Conservation (phyloP, 2,113 vertebrate genomes). For the Calonectris borealis region DNA sequence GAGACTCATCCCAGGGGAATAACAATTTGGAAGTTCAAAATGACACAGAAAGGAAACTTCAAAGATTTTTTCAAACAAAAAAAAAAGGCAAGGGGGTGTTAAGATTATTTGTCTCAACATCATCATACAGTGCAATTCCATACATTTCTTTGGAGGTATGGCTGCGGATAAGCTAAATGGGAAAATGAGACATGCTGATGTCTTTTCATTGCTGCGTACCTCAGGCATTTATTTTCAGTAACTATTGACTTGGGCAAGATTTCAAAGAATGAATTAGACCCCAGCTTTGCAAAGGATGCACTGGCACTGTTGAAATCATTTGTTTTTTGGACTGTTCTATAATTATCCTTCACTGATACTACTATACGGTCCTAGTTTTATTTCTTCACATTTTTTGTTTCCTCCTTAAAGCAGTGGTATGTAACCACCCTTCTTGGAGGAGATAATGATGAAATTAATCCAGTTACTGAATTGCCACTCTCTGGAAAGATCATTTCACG, state of each 20-base stretch:
- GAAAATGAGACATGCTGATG: background rate
- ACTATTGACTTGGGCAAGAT: background rate
- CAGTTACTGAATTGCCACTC: background rate
- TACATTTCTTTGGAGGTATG: background rate
- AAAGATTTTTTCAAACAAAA: background rate
- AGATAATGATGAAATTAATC: conserved; percentile 24
- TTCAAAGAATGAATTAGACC: background rate
- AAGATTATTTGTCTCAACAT: background rate
- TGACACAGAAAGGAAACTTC: background rate
- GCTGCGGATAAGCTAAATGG: background rate
- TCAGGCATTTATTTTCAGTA: background rate
- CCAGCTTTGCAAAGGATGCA: background rate
- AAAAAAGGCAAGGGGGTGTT: rapidly evolving
- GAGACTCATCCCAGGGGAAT: background rate
- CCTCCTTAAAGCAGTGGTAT: background rate
- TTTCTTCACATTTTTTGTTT: background rate
- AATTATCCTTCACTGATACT: no score
- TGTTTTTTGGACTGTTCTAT: no score
- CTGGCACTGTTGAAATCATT: background rate
- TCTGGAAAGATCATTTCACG: conserved; percentile 1
- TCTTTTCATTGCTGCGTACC: background rate
- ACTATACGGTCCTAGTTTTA: background rate
- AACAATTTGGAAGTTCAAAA: background rate
- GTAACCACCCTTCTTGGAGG: background rate
- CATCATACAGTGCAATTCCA: background rate